Base-by-base conservation (phyloP, 2,888 invertebrate genomes). In the Melangyna quadrimaculata region DNA sequence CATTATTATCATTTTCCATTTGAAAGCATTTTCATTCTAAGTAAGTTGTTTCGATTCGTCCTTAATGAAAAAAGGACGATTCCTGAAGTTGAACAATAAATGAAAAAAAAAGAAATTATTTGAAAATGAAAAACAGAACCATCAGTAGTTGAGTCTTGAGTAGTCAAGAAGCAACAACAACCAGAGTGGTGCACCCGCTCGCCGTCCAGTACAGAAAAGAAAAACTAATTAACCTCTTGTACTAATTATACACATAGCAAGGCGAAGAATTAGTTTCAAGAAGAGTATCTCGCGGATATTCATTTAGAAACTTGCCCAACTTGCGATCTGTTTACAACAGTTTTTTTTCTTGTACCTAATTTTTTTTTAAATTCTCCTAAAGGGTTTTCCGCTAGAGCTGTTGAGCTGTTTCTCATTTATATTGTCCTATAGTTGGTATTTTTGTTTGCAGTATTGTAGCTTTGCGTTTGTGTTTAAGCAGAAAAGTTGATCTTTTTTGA, bases 211-310 rank as follows among this genome's bases (percentile, higher is more conserved):
- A 72, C 53, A 65, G 53, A 59, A 43, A 53, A 61, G 72, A 53
- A 86, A 86, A 86, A 86, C 86, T 86, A 86, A 86, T 86, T 86
- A 86, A 86, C 86, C 86, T 86, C 81, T 77, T 78, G 69, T 81
- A 73, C 77, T 86, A 86, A 86, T 86, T 86, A 81, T 73, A 40
- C 69, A 57, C 77, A 59, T 22, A 22, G 63, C 59, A 70, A 27
- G 65, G 45, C 61, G 19, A n/a, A 63, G 77, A 77, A 73, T 81
- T 86, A 70, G 77, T 86, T 81, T 77, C 63, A 72, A 55, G 55
- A 32, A 59, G n/a, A n/a, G 81, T 70, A 55, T 72, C 77, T 78
- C 67, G 77, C 81, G 77, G 57, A 69, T 86, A 81, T 81, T 78
- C 86, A 86, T 81, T 86, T 73, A 70, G 73, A 86, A 86, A 51